phyloP scores from a whole-genome alignment of 2,113 vertebrate species.

The Noctilio leporinus region DNA sequence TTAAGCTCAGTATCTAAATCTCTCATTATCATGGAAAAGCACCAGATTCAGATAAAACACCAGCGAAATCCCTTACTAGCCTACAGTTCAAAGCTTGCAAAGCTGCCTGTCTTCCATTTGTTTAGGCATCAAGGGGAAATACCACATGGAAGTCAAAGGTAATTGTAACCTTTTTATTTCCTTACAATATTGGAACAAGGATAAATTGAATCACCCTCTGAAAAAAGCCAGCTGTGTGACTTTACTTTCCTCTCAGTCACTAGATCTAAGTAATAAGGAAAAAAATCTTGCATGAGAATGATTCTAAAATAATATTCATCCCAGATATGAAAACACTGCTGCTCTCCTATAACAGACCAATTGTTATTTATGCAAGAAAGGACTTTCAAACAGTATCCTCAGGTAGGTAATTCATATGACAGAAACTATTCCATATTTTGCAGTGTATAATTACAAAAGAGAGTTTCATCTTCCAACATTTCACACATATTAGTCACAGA shows the following conservation, averaged over 20 bases:
- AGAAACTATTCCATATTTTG: constrained; percentile 52
- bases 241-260: constrained; percentile 61
- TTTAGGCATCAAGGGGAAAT: constrained; percentile 66
- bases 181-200: constrained; percentile 56
- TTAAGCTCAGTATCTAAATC: constrained; percentile 17
- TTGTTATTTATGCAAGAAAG: constrained; percentile 68
- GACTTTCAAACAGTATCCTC: constrained; percentile 48
- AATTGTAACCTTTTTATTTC: constrained; percentile 58
- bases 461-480: constrained; percentile 69
- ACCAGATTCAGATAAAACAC: constrained; percentile 33
- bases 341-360: constrained; percentile 44
- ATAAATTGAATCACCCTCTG: constrained; percentile 63
- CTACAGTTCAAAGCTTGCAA: constrained; percentile 59
- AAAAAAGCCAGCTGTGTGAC: constrained; percentile 57
- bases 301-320: constrained; percentile 65
- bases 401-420: constrained; percentile 45
- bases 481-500: constrained; percentile 66
- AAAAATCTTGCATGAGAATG: constrained; percentile 64
- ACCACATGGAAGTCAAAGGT: constrained; percentile 50
- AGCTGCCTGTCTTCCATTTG: constrained; percentile 62
- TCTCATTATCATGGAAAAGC: constrained; percentile 53
- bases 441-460: constrained; percentile 60
- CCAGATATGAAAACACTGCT: constrained; percentile 62
- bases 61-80: constrained; percentile 28
- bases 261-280: constrained; percentile 63